Evolutionary conservation across 1,140 invertebrate genomes (phyloP).

Genomic region (Saxidomus purpurata): DNA sequence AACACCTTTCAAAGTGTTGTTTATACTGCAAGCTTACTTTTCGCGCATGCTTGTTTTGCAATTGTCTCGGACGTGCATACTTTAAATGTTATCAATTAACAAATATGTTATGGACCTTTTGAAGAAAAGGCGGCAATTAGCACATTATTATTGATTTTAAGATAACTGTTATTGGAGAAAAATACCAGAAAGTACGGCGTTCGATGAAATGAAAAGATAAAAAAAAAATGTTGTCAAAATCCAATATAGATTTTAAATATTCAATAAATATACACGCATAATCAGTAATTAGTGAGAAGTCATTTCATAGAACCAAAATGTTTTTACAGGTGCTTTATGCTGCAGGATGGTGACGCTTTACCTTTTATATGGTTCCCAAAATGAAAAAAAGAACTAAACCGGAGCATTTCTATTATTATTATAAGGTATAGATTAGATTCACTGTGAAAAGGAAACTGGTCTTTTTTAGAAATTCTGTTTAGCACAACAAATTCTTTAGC

Average conservation of each 20-base stretch:
- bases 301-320: no score
- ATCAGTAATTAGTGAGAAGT: no score
- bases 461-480: no score
- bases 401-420: no score
- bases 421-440: no score
- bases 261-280: neutral
- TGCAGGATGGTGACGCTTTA: no score
- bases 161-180: slow-evolving; percentile 20
- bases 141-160: neutral
- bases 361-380: no score
- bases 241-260: neutral
- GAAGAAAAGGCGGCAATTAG: slow-evolving; percentile 39
- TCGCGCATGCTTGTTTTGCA: slow-evolving; percentile 32
- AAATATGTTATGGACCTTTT: slow-evolving; percentile 31
- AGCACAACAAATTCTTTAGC: no score
- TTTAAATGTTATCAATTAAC: slow-evolving; percentile 17
- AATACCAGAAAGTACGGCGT: neutral
- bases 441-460: no score
- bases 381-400: no score
- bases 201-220: slow-evolving; percentile 5
- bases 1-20: slow-evolving; percentile 38
- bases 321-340: no score
- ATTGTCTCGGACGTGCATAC: slow-evolving; percentile 33
- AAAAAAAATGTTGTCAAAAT: neutral
- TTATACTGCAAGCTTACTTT: slow-evolving; percentile 2